A percentile compares a stretch with the other conserved stretches of the same genome.
phyloP scores from a whole-genome alignment of 2,888 invertebrate genomes.

The Parascotia fuliginaria region DNA sequence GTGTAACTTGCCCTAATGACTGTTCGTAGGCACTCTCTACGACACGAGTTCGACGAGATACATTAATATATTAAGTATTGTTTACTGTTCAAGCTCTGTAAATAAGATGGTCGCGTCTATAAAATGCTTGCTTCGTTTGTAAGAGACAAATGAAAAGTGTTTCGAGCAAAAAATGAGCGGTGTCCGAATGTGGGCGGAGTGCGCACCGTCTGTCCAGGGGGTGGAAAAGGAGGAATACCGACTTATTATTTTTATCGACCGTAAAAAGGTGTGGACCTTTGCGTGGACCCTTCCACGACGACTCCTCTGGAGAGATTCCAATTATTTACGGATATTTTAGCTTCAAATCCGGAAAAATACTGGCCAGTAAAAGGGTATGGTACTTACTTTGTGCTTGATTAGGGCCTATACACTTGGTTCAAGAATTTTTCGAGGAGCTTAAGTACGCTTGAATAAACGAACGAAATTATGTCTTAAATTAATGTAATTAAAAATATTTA shows the following conservation, averaged over 20 bases:
- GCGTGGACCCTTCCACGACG: constrained; percentile 69
- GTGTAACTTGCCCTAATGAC: constrained; percentile 83
- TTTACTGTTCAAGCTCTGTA: no score
- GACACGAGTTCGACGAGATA: constrained; percentile 18
- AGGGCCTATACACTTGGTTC: constrained; percentile 41
- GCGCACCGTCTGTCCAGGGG: constrained; percentile 41
- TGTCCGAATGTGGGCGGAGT: constrained; percentile 71
- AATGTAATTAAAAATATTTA: background rate
- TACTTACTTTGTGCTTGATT: constrained; percentile 63
- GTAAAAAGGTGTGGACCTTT: constrained; percentile 81
- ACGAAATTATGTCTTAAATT: background rate
- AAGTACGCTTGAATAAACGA: constrained; percentile 5
- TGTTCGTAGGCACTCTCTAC: constrained; percentile 61
- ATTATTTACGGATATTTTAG: constrained; percentile 81
- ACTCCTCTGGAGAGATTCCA: constrained; percentile 72
- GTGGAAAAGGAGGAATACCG: constrained; percentile 52
- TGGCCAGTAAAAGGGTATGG: constrained; percentile 61
- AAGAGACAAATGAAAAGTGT: constrained; percentile 53
- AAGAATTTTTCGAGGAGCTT: constrained; percentile 37
- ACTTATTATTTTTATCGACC: constrained; percentile 83
- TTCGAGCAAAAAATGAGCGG: constrained; percentile 83
- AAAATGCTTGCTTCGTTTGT: constrained; percentile 35
- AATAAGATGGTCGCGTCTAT: no score
- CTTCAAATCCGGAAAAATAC: constrained; percentile 75
- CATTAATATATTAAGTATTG: constrained; percentile 41